These are phyloP conservation scores for Bathynomus jamesi DNA, from an alignment of 1,140 invertebrate species.

Conservation along the genomic window DNA sequence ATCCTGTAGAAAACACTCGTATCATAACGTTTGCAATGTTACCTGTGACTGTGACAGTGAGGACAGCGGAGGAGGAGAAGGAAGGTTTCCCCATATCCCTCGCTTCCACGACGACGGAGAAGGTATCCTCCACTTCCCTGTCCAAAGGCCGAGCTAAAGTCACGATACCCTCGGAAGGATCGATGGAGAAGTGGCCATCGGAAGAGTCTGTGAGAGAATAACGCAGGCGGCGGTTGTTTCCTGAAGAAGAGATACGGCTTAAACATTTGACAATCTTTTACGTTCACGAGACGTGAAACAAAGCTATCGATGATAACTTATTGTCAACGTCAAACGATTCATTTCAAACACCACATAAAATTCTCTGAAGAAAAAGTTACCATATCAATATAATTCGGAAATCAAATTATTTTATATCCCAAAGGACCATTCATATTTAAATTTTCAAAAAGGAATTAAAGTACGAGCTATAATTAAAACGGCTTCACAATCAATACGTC, in stretches of 20 bases:
- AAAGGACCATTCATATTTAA: too few relatives aligned
- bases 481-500: too few relatives aligned
- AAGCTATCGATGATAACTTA: neutral
- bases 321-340: neutral
- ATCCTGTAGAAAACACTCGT: too few relatives aligned
- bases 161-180: slow-evolving; percentile 68
- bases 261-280: too few relatives aligned
- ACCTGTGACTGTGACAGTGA: slow-evolving; percentile 29
- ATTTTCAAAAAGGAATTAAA: too few relatives aligned
- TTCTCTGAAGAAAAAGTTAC: too few relatives aligned
- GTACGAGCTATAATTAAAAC: too few relatives aligned
- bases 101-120: slow-evolving; percentile 25
- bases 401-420: too few relatives aligned
- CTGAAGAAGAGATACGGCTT: slow-evolving; percentile 4
- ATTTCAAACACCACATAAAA: too few relatives aligned
- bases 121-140: slow-evolving; percentile 20
- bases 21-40: too few relatives aligned
- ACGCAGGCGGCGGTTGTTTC: slow-evolving; percentile 20
- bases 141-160: slow-evolving; percentile 48
- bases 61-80: slow-evolving; percentile 20
- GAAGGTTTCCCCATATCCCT: slow-evolving; percentile 19
- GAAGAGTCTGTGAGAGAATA: slow-evolving; percentile 31
- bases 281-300: neutral
- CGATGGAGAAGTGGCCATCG: slow-evolving; percentile 55
- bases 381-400: too few relatives aligned